These are phyloP conservation scores for Lissocephala sabroskyi DNA, from an alignment of 2,888 invertebrate species.

Conservation along the genomic window DNA sequence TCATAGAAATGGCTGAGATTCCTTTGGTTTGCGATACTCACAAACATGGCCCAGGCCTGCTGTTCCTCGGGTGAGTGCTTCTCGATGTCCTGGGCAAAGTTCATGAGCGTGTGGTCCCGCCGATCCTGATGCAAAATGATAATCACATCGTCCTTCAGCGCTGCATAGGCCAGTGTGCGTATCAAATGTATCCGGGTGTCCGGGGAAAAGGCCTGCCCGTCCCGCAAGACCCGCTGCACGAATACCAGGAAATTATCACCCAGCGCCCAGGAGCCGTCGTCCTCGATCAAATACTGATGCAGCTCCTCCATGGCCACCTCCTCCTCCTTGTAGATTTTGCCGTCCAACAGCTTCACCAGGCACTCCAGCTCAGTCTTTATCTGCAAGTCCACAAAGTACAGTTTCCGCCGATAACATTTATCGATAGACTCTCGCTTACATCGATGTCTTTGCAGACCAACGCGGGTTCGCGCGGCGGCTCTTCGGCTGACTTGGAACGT, in stretches of 20 bases:
- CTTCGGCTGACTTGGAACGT: constrained; percentile 74
- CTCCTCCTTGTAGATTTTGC: constrained; percentile 83
- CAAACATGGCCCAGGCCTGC: constrained; percentile 84
- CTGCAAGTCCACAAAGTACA: constrained; percentile 74
- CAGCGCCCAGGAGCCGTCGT: constrained; percentile 94
- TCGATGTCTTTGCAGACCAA: constrained; percentile 84
- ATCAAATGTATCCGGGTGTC: constrained; percentile 79
- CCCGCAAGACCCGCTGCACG: constrained; percentile 79
- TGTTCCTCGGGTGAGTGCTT: constrained; percentile 82
- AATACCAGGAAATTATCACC: constrained; percentile 90
- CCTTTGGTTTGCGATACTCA: constrained; percentile 73
- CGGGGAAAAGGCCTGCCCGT: constrained; percentile 74
- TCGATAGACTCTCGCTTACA: constrained; percentile 73
- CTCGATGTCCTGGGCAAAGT: constrained; percentile 88
- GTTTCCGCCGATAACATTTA: constrained; percentile 74
- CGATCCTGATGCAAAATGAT: constrained; percentile 92
- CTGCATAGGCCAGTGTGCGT: constrained; percentile 83
- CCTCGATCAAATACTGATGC: constrained; percentile 88
- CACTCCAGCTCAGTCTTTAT: constrained; percentile 82
- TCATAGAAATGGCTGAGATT: neutral
- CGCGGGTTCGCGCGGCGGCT: constrained; percentile 83
- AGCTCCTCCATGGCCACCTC: constrained; percentile 84
- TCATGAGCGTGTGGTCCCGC: constrained; percentile 89
- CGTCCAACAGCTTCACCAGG: constrained; percentile 79
- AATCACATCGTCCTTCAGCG: constrained; percentile 91